Percentiles rank a stretch among this genome's conserved stretches.
These are phyloP conservation scores for Enteromius viviparus DNA, from an alignment of 2,797 vertebrate species.

Conservation along the genomic window DNA sequence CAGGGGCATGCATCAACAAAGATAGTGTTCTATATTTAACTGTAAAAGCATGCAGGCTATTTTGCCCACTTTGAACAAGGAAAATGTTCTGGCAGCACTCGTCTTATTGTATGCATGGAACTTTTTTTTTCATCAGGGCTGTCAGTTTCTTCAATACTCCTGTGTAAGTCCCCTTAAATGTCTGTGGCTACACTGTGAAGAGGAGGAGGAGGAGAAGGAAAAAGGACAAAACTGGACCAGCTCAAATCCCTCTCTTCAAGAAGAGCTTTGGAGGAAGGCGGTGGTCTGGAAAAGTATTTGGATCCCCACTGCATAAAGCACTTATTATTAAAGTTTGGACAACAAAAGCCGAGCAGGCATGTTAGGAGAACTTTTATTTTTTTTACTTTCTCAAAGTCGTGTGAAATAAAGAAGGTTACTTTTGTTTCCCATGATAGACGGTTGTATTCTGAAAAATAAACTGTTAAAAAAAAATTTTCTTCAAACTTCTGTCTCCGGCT, in stretches of 20 bases:
- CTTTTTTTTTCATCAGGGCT: slow-evolving; percentile 67
- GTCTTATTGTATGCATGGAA: neutral
- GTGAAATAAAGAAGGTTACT: slow-evolving; percentile 5
- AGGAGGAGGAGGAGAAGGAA: slow-evolving; percentile 34
- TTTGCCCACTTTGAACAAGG: neutral
- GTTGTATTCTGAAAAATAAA: slow-evolving; percentile 1
- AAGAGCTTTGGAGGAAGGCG: slow-evolving; percentile 76
- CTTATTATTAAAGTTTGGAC: neutral
- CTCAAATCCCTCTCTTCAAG: slow-evolving; percentile 65
- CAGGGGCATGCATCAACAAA: neutral
- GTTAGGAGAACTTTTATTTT: neutral
- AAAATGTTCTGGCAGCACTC: neutral
- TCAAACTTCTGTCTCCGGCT: too few species aligned
- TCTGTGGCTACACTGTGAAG: slow-evolving; percentile 68
- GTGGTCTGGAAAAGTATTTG: slow-evolving; percentile 83
- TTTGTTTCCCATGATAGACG: neutral
- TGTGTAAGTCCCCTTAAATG: slow-evolving; percentile 76
- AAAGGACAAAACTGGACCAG: slow-evolving; percentile 64
- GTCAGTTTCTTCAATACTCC: slow-evolving; percentile 78
- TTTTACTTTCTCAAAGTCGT: neutral
- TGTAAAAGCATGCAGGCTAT: neutral
- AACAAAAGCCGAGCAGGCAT: neutral
- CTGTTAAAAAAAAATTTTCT: too few species aligned
- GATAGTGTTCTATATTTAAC: neutral
- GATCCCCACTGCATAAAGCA: slow-evolving; percentile 77